Percentiles rank a stretch among this genome's conserved stretches.
Conservation (phyloP, 2,888 invertebrate species). For the Corbicula japonica region DNA sequence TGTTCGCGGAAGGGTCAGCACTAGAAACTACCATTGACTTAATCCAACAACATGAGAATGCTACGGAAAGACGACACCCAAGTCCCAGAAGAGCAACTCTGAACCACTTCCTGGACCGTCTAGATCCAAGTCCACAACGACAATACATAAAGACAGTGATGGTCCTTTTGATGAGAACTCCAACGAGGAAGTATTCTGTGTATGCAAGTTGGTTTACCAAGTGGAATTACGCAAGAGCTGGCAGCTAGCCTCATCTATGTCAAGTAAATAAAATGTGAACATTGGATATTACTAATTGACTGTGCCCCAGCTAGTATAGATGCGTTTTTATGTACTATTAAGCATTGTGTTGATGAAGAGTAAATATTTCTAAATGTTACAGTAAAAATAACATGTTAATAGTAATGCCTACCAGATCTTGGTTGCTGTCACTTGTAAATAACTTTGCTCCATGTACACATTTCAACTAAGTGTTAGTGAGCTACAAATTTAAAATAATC, state of each 20-base stretch:
- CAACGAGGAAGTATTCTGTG: not conserved
- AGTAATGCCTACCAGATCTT: too few species aligned
- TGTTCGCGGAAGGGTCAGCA: conserved; percentile 26
- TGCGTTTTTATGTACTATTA: conserved; percentile 14
- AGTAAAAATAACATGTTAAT: too few species aligned
- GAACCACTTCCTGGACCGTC: too few species aligned
- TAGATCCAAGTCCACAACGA: not conserved
- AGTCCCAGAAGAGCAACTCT: not conserved
- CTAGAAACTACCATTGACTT: not conserved
- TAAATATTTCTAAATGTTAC: too few species aligned
- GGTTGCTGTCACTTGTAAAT: too few species aligned
- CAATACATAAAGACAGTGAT: too few species aligned
- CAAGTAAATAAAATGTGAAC: conserved; percentile 12
- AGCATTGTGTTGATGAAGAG: conserved; percentile 2
- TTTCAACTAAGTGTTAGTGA: too few species aligned
- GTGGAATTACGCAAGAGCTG: not conserved
- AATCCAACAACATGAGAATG: conserved; percentile 6
- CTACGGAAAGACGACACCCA: conserved; percentile 4
- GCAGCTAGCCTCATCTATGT: not conserved
- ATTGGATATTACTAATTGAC: conserved; percentile 14
- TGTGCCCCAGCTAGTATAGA: conserved; percentile 19
- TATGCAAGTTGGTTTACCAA: not conserved
- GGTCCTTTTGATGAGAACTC: not conserved
- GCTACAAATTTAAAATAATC: too few species aligned
- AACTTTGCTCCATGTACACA: too few species aligned